Evolutionary conservation across 2,113 vertebrate species (phyloP).

Genomic region (Leucopternis melanops): DNA sequence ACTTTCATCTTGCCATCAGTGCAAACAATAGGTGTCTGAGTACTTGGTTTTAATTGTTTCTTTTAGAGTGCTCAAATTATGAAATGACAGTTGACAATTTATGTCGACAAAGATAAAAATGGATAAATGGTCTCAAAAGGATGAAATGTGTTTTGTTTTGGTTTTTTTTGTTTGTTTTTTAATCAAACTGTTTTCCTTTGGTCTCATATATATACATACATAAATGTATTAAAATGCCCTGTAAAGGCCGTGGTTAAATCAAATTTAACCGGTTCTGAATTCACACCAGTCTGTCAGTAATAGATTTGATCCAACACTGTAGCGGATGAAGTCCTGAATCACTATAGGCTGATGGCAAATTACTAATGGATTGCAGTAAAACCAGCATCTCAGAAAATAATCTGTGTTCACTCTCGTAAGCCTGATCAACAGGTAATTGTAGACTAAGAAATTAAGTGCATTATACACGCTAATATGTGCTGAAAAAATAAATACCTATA

Average conservation of each 20-base stretch:
- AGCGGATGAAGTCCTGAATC: neutral
- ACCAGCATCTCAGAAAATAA: neutral
- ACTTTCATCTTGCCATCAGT: neutral
- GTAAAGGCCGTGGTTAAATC: neutral
- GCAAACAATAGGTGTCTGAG: neutral
- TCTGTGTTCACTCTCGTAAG: neutral
- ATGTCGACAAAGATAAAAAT: neutral
- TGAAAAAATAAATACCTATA: neutral
- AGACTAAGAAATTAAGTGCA: neutral
- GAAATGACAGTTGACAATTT: neutral
- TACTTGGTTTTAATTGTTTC: neutral
- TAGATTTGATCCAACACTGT: neutral
- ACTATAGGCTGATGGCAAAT: neutral
- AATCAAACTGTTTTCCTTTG: neutral
- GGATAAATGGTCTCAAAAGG: neutral
- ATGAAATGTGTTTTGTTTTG: neutral
- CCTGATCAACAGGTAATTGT: neutral
- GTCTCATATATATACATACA: neutral
- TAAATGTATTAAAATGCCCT: neutral
- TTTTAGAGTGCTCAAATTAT: neutral
- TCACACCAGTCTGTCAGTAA: neutral
- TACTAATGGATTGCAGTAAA: neutral
- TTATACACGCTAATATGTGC: neutral
- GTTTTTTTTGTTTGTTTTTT: neutral
- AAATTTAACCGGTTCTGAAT: neutral